Base-by-base conservation (phyloP, 2,888 invertebrate species). In the Podotricha telesiphe region DNA sequence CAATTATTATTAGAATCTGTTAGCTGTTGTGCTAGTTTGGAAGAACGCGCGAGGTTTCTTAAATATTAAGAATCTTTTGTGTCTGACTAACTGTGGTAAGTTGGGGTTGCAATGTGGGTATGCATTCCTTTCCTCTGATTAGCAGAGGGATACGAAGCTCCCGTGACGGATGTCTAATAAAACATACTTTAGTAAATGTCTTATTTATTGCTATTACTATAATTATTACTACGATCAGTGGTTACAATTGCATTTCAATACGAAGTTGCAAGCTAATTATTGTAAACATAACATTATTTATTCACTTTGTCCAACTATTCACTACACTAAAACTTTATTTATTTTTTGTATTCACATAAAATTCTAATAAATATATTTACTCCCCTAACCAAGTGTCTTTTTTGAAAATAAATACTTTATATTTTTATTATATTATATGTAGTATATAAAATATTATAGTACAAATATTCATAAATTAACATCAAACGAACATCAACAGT, bases 131-230 rank as follows among this genome's bases (percentile, higher is more conserved):
- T 84, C 86, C 91, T 92, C 92, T 92, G 91, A 81, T 65, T 62
- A 91, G 92, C 92, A 93, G 92, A 93, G 92, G 86, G 77, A 91
- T 86, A 83, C 81, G 92, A 91, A 93, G 84, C 91, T 83, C 80
- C 88, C 87, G 71, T 66, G 65, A 65, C 53, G 68, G 70, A 70
- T 67, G 51, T 74, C 73, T 67, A 68, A 71, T 72, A 70, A 73
- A 71, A 65, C 28, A 56, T 53, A 50, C 51, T 65, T 50, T 58
- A 62, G 70, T 51, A 59, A 48, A 64, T 65, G 51, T 72, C 40
- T 65, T 62, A 65, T 42, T 55, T 62, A 67, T 70, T n/a, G n/a
- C n/a, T n/a, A n/a, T n/a, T n/a, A n/a, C n/a, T 58, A 40, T 3
- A 40, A 65, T 37, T 74, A 65, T 69, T 40, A 22, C 17, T 59